Base-by-base conservation (phyloP, 2,888 invertebrate species). In the Habrosyne pyritoides region DNA sequence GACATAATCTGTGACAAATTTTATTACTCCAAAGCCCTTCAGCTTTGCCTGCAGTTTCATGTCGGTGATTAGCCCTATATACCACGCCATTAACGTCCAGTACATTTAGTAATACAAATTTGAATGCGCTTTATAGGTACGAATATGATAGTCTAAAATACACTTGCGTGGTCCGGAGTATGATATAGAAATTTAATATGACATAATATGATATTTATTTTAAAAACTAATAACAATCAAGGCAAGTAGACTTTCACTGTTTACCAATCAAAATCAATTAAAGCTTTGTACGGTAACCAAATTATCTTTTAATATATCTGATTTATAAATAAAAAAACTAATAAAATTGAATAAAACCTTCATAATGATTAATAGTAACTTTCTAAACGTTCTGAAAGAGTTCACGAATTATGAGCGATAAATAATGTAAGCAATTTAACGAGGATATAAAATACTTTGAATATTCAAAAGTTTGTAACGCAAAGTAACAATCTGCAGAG, bases 1-100 rank as follows among this genome's bases (percentile, higher is more conserved):
- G 67, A 73, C 71, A 74, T 63, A 70, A 47, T 59, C 55, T 57
- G 56, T 67, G 72, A 71, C 69, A 73, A 70, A 76, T 62, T 63
- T 61, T 53, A 57, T 59, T 55, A 51, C 53, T 60, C 0, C 49
- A 28, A 26, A 54, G 47, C 57, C 59, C 63, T 66, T 61, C 61
- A 46, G 50, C 28, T 52, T 51, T 49, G 42, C 42, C 53, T 51
- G 50, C 47, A 54, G 12, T 33, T n/a, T n/a, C 33, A 36, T 14
- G 4, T 42, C 5, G 2, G 8, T 18, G 42, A 42, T 42, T 18
- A 42, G 18, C 42, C 42, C 18, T 42, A 18, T 42, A 42, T 12
- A 42, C n/a, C 14, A 18, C 14, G 2, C 36, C 36, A 42, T 18
- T 18, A 42, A 18, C 14, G 18, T 42, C 36, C 18, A 42, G 36